Percentiles rank a stretch among this genome's conserved stretches.
Conservation (phyloP, 2,113 vertebrate species). For the Cynoglossus semilaevis region DNA sequence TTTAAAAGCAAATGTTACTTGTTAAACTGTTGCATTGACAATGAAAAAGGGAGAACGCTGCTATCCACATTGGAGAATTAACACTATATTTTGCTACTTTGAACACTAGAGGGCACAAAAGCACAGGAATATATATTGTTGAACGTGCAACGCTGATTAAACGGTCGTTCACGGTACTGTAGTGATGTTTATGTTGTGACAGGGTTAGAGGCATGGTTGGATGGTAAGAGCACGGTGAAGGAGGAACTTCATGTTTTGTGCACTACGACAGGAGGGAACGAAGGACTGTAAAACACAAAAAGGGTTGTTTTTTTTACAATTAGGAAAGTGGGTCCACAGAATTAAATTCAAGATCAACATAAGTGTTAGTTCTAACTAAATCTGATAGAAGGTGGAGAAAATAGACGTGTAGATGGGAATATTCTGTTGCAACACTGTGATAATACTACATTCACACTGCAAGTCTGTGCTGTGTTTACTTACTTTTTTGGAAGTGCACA, state of each 20-base stretch:
- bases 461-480: too few relatives aligned
- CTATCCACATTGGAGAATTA: conserved; percentile 62
- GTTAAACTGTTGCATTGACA: conserved; percentile 69
- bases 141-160: conserved; percentile 51
- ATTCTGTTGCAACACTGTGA: too few relatives aligned
- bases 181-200: conserved; percentile 81
- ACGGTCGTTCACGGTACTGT: conserved; percentile 83
- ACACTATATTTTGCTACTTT: conserved; percentile 89
- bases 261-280: too few relatives aligned
- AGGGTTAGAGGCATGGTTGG: conserved; percentile 71
- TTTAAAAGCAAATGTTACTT: conserved; percentile 53
- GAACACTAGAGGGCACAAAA: conserved; percentile 85
- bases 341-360: too few relatives aligned
- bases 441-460: too few relatives aligned
- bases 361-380: too few relatives aligned
- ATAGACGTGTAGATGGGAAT: too few relatives aligned
- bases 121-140: conserved; percentile 79
- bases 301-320: too few relatives aligned
- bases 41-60: conserved; percentile 73
- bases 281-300: too few relatives aligned
- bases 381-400: too few relatives aligned
- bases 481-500: too few relatives aligned
- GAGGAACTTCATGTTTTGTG: not conserved
- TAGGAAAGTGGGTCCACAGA: too few relatives aligned
- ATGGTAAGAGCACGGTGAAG: conserved; percentile 15